Percentiles rank a stretch among this genome's conserved stretches.
Evolutionary conservation across 2,888 invertebrate genomes (phyloP).

Genomic region (Nomada flava): DNA sequence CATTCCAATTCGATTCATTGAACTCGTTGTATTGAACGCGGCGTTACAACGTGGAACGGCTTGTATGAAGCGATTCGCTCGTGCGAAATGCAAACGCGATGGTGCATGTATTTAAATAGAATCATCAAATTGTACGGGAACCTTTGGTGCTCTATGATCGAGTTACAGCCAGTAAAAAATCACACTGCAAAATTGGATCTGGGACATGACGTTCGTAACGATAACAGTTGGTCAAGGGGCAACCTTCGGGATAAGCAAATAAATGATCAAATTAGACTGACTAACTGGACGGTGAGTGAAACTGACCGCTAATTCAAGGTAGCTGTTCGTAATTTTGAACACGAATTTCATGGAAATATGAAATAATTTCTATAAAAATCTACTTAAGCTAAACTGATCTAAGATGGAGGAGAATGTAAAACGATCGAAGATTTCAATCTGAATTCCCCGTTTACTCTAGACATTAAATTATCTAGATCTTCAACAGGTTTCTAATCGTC

Average conservation of each 20-base stretch:
- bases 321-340: too few relatives aligned
- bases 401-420: not conserved
- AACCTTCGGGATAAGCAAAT: constrained; percentile 39
- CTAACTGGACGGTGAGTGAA: too few relatives aligned
- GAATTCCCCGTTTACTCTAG: not conserved
- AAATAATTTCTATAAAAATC: not conserved
- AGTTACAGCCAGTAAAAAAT: constrained; percentile 20
- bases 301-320: too few relatives aligned
- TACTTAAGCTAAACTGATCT: not conserved
- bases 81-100: constrained; percentile 26
- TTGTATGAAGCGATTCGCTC: constrained; percentile 3
- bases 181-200: constrained; percentile 38
- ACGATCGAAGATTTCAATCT: not conserved
- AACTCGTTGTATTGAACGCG: constrained; percentile 3
- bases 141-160: constrained; percentile 4
- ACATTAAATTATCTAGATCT: not conserved
- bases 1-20: constrained; percentile 27
- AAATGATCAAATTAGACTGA: constrained; percentile 1
- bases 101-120: constrained; percentile 39
- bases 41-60: constrained; percentile 25
- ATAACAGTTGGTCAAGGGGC: constrained; percentile 39
- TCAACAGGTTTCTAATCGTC: constrained; percentile 8
- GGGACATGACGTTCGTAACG: constrained; percentile 9
- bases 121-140: constrained; percentile 38
- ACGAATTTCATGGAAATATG: too few relatives aligned